Conservation (phyloP, 2,113 vertebrate species). For the Micromys minutus region DNA sequence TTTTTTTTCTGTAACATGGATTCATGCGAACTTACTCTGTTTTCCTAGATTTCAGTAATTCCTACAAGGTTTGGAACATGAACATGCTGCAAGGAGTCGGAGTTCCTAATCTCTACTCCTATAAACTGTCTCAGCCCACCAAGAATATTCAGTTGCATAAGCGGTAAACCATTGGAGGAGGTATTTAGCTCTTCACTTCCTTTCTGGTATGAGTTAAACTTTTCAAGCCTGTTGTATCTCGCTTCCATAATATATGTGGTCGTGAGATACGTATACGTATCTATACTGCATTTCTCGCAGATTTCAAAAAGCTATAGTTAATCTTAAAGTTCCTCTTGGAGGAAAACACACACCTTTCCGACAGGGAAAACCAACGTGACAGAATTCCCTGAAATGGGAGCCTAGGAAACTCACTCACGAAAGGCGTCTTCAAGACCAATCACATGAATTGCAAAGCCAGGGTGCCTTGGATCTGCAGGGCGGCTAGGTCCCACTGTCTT, state of each 20-base stretch:
- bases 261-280: neutral
- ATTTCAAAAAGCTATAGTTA: constrained; percentile 39
- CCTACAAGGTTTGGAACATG: constrained; percentile 34
- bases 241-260: neutral
- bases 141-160: constrained; percentile 35
- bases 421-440: constrained; percentile 4
- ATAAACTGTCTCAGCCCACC: constrained; percentile 45
- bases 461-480: neutral
- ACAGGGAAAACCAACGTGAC: neutral
- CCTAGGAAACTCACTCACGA: neutral
- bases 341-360: neutral
- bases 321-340: constrained; percentile 57
- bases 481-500: neutral
- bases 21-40: constrained; percentile 2
- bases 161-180: neutral
- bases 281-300: neutral
- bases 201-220: constrained; percentile 61
- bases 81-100: neutral
- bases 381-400: neutral
- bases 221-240: constrained; percentile 31
- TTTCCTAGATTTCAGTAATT: constrained; percentile 39
- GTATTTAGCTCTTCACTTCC: constrained; percentile 54
- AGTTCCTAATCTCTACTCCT: constrained; percentile 45
- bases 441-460: neutral
- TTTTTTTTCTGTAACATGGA: constrained; percentile 17